A percentile compares a stretch with the other conserved stretches of the same genome.
Conservation (phyloP, 2,113 vertebrate genomes). For the Siniperca chuatsi region DNA sequence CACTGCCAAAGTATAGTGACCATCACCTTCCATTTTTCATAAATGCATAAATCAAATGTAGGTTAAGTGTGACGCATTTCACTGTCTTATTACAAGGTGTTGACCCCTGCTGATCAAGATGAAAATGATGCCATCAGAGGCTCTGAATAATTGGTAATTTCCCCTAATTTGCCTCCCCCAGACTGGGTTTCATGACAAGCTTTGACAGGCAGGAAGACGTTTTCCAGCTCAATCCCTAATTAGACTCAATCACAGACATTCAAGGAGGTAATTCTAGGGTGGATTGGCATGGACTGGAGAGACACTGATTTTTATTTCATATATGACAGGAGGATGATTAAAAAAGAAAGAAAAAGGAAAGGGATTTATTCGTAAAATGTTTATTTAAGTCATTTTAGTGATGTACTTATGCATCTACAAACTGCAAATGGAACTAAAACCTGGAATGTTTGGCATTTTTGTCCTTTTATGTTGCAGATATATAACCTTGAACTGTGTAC, state of each 20-base stretch:
- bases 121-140: neutral
- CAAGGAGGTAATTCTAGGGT: neutral
- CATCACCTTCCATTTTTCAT: neutral
- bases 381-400: neutral
- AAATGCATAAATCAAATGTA: neutral
- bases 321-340: no score
- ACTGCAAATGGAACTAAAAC: neutral
- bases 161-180: neutral
- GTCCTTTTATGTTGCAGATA: neutral
- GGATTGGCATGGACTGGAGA: neutral
- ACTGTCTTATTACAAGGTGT: neutral
- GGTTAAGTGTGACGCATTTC: neutral
- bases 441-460: neutral
- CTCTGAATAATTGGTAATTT: neutral
- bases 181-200: neutral
- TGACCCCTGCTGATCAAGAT: conserved; percentile 1
- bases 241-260: neutral
- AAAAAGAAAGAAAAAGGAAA: no score
- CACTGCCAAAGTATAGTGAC: neutral
- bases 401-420: neutral
- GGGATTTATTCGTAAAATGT: neutral
- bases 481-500: neutral
- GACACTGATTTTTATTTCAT: neutral
- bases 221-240: conserved; percentile 2
- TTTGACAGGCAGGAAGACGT: neutral